phyloP scores from a whole-genome alignment of 2,888 invertebrate genomes.

The Sinelater perroti region DNA sequence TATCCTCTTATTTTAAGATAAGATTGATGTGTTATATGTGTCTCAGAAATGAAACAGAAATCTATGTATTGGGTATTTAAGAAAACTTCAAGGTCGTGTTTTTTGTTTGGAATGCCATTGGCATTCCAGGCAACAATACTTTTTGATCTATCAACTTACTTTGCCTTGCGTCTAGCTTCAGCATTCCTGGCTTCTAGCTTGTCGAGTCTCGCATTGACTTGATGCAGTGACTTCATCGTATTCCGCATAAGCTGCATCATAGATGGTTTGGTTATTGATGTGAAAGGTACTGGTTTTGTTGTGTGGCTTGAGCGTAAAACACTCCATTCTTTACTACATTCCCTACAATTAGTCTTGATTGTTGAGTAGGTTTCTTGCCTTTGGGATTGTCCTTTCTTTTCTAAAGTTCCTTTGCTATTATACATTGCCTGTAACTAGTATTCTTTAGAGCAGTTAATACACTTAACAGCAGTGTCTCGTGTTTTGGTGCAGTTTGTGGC shows the following conservation, averaged over 20 bases:
- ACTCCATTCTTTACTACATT: background rate
- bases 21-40: constrained; percentile 27
- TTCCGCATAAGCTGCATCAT: constrained; percentile 9
- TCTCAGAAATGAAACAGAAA: constrained; percentile 29
- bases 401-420: constrained; percentile 7
- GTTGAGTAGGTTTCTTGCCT: constrained; percentile 3
- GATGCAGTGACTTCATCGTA: constrained; percentile 20
- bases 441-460: constrained; percentile 11
- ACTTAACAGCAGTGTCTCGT: constrained; percentile 1
- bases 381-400: constrained; percentile 6
- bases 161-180: constrained; percentile 20
- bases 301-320: background rate
- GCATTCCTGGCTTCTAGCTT: constrained; percentile 20
- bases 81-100: constrained; percentile 26
- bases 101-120: constrained; percentile 28
- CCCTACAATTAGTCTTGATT: constrained; percentile 1
- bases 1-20: constrained; percentile 27
- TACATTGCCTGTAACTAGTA: constrained; percentile 24
- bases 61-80: constrained; percentile 27
- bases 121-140: constrained; percentile 29
- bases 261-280: background rate
- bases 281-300: background rate
- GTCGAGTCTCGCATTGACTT: constrained; percentile 25
- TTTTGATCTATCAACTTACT: constrained; percentile 18
- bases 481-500: constrained; percentile 1